Conservation (phyloP, 2,888 invertebrate genomes). For the Amphipyra berbera region DNA sequence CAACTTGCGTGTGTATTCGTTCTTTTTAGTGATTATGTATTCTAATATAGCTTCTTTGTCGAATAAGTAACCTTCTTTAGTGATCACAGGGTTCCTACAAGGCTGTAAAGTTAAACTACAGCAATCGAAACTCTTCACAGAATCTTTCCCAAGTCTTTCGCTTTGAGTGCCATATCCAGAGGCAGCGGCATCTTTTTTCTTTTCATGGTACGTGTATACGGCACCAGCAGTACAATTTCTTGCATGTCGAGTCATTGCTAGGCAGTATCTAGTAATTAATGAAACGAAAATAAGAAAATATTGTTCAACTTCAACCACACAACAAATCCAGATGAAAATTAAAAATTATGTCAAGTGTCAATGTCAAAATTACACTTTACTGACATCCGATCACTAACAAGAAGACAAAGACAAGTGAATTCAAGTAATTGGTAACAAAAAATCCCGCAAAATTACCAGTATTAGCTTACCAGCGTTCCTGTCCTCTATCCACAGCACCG, state of each 20-base stretch:
- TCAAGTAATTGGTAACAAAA: too few relatives aligned
- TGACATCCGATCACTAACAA: too few relatives aligned
- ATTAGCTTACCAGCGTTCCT: too few relatives aligned
- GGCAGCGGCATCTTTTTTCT: constrained; percentile 97
- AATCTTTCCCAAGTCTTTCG: constrained; percentile 97
- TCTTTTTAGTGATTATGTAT: constrained; percentile 98
- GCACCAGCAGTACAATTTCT: constrained; percentile 99
- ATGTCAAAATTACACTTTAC: too few relatives aligned
- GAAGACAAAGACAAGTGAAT: too few relatives aligned
- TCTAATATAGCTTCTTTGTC: constrained; percentile 99
- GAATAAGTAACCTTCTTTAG: constrained; percentile 96
- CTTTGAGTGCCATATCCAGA: constrained; percentile 98
- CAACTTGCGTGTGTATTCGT: constrained; percentile 95
- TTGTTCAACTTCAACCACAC: too few relatives aligned
- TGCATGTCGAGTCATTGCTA: constrained; percentile 97
- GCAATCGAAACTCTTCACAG: constrained; percentile 97
- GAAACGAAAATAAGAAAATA: too few relatives aligned
- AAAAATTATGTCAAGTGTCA: too few relatives aligned
- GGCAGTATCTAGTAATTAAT: background rate
- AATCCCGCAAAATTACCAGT: too few relatives aligned
- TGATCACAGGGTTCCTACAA: constrained; percentile 96
- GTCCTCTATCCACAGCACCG: too few relatives aligned
- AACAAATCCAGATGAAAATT: too few relatives aligned
- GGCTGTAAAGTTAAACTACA: constrained; percentile 99
- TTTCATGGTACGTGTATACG: constrained; percentile 99